These are phyloP conservation scores for Pristionchus pacificus DNA, from an alignment of 1,140 invertebrate species.

Conservation along the genomic window DNA sequence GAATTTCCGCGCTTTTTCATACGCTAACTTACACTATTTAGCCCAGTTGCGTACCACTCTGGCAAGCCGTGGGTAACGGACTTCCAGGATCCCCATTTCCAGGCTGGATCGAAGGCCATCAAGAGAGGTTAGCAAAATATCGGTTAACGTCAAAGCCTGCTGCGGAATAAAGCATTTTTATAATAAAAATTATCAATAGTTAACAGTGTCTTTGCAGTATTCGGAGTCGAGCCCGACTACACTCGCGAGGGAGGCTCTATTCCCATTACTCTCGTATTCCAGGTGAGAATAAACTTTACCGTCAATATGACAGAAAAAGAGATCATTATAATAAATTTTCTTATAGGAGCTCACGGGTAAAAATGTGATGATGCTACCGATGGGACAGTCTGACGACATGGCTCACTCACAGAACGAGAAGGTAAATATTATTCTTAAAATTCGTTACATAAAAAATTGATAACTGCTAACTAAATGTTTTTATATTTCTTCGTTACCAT, in stretches of 20 bases:
- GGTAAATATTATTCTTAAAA: conserved; percentile 66
- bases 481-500: neutral
- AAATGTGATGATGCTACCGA: conserved; percentile 82
- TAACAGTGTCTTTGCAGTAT: conserved; percentile 70
- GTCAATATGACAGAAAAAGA: no score
- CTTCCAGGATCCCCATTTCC: conserved; percentile 83
- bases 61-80: conserved; percentile 86
- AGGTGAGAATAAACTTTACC: conserved; percentile 60
- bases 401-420: conserved; percentile 98
- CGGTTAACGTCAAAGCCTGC: neutral
- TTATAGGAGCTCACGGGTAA: conserved; percentile 80
- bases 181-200: neutral
- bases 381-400: conserved; percentile 84
- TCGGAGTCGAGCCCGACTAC: conserved; percentile 84
- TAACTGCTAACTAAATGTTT: neutral
- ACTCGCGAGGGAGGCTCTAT: conserved; percentile 93
- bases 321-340: conserved; percentile 64
- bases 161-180: conserved; percentile 1
- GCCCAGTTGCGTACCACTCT: conserved; percentile 69
- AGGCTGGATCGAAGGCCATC: conserved; percentile 79
- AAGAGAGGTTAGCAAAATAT: conserved; percentile 67
- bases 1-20: conserved; percentile 27
- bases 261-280: conserved; percentile 82
- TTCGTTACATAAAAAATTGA: neutral
- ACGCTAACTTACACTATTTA: no score